A percentile compares a stretch with the other conserved stretches of the same genome.
Evolutionary conservation across 1,140 invertebrate genomes (phyloP).

Genomic region (Brachionus angularis): DNA sequence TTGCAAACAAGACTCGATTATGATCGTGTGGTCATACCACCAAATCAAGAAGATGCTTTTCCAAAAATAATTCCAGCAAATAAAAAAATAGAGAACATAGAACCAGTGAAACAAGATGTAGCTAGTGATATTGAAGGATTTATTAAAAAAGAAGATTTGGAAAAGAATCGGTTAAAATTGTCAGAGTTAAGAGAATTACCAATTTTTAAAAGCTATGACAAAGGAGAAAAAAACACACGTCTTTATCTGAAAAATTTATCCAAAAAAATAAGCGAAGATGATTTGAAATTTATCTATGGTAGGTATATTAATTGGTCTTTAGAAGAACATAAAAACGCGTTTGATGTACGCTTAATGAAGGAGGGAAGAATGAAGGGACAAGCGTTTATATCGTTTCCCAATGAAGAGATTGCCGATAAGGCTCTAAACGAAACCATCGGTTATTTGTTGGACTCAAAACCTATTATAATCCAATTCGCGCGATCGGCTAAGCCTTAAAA

Average conservation of each 20-base stretch:
- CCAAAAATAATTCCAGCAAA: background rate
- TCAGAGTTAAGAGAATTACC: constrained; percentile 70
- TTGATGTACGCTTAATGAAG: constrained; percentile 83
- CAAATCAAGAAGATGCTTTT: background rate
- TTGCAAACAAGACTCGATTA: constrained; percentile 9
- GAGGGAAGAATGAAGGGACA: constrained; percentile 93
- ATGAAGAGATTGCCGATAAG: constrained; percentile 66
- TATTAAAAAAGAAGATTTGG: constrained; percentile 61
- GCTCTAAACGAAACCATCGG: constrained; percentile 82
- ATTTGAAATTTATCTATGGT: constrained; percentile 75
- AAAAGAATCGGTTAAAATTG: constrained; percentile 64
- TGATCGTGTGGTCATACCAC: constrained; percentile 13
- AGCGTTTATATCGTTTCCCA: constrained; percentile 79
- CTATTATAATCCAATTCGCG: constrained; percentile 68
- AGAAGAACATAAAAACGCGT: constrained; percentile 62
- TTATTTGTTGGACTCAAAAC: constrained; percentile 78
- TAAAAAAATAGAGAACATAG: background rate
- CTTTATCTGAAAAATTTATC: constrained; percentile 88
- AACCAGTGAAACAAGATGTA: constrained; percentile 47
- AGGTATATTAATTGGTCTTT: constrained; percentile 60
- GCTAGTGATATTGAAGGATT: constrained; percentile 50
- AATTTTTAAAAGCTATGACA: constrained; percentile 80
- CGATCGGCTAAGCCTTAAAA: constrained; percentile 22
- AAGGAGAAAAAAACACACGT: constrained; percentile 69
- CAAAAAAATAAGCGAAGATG: constrained; percentile 70